These are phyloP conservation scores for Cyclophora albipunctata DNA, from an alignment of 2,888 invertebrate species.

Conservation along the genomic window DNA sequence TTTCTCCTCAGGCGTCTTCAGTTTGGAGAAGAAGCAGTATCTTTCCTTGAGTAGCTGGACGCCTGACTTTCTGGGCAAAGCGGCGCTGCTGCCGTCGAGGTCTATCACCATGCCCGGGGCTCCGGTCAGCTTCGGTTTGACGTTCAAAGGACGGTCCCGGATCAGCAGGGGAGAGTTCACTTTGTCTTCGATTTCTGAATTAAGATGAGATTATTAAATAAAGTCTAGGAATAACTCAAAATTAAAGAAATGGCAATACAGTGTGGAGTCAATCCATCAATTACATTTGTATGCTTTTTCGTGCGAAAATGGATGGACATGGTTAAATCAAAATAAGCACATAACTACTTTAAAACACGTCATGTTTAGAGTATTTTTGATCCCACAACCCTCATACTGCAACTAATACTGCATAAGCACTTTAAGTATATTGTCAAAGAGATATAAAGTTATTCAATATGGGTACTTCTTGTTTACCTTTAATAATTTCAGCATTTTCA, in stretches of 20 bases:
- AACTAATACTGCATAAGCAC: too few species aligned
- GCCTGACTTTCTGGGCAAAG: conserved; percentile 61
- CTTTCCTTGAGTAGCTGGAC: conserved; percentile 81
- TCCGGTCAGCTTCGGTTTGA: conserved; percentile 67
- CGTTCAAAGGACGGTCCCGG: conserved; percentile 24
- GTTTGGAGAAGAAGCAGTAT: conserved; percentile 79
- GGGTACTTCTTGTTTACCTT: conserved; percentile 25
- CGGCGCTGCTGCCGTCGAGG: conserved; percentile 36
- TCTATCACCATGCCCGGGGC: conserved; percentile 67
- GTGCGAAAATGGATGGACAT: too few species aligned
- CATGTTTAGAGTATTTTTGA: too few species aligned
- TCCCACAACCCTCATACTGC: too few species aligned
- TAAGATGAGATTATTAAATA: neutral
- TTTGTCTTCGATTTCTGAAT: conserved; percentile 29
- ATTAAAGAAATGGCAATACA: too few species aligned
- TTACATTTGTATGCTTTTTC: too few species aligned
- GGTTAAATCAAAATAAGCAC: too few species aligned
- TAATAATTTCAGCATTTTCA: conserved; percentile 48
- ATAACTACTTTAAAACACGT: too few species aligned
- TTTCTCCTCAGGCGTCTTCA: conserved; percentile 67
- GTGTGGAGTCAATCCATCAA: too few species aligned
- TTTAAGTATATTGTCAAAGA: too few species aligned
- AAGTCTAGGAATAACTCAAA: neutral
- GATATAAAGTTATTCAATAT: too few species aligned
- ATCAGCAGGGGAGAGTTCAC: conserved; percentile 32